Percentiles rank a stretch among this genome's conserved stretches.
These are phyloP conservation scores for Apodemia duryi DNA, from an alignment of 2,888 invertebrate species.

Conservation along the genomic window DNA sequence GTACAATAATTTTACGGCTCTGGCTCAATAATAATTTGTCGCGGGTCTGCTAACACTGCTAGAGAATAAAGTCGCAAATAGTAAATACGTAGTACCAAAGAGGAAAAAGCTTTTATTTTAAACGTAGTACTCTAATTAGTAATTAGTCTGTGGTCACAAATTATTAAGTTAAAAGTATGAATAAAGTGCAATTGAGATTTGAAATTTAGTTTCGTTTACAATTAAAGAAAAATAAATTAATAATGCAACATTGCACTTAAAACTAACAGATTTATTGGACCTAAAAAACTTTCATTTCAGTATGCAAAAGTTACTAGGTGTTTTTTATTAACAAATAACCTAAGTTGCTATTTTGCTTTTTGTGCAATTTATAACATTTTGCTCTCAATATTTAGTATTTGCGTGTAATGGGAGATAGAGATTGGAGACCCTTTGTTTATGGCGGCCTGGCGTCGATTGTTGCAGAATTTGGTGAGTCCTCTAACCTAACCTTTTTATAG, in stretches of 20 bases:
- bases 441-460: constrained; percentile 95
- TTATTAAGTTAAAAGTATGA: too few species aligned
- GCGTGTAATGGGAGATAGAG: constrained; percentile 85
- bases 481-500: background rate
- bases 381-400: constrained; percentile 25
- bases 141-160: too few species aligned
- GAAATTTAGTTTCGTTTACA: too few species aligned
- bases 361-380: background rate
- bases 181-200: too few species aligned
- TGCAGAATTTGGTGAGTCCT: constrained; percentile 92
- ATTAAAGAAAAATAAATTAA: too few species aligned
- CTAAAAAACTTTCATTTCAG: background rate
- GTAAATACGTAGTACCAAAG: too few species aligned
- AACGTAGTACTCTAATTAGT: too few species aligned
- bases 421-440: constrained; percentile 96
- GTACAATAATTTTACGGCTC: too few species aligned
- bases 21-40: too few species aligned
- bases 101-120: too few species aligned
- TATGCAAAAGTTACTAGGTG: background rate
- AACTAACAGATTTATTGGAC: background rate
- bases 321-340: background rate
- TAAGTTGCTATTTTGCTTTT: background rate
- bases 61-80: too few species aligned
- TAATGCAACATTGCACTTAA: background rate
- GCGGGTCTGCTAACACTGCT: too few species aligned